Percentiles rank a stretch among this genome's conserved stretches.
Evolutionary conservation across 1,140 invertebrate genomes (phyloP).

Genomic region (Drosophila punjabiensis): DNA sequence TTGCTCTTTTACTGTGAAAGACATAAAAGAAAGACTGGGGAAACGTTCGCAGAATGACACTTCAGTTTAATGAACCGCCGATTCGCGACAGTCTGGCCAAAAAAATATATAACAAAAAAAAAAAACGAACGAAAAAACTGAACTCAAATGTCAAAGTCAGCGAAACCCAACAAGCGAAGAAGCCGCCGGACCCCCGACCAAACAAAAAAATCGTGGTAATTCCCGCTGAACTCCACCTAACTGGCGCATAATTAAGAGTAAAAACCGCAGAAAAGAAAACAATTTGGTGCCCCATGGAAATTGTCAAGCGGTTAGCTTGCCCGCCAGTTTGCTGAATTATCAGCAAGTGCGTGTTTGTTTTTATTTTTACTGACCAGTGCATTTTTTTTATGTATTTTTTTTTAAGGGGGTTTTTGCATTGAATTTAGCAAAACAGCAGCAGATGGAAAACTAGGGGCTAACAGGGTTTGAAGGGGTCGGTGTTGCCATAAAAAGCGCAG

Average conservation of each 20-base stretch:
- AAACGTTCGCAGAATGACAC: constrained; percentile 71
- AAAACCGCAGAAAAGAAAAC: constrained; percentile 56
- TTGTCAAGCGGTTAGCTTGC: constrained; percentile 17
- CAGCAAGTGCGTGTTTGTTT: constrained; percentile 28
- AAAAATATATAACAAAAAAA: constrained; percentile 17
- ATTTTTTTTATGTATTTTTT: neutral
- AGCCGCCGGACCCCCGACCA: neutral
- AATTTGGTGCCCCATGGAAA: constrained; percentile 49
- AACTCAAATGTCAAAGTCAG: constrained; percentile 52
- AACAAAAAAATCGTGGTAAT: constrained; percentile 35
- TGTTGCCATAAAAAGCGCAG: constrained; percentile 39
- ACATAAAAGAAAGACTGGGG: constrained; percentile 40
- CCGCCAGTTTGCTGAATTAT: constrained; percentile 10
- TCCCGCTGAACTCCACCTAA: constrained; percentile 50
- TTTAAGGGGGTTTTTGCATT: constrained; percentile 1
- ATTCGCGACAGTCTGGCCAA: constrained; percentile 55
- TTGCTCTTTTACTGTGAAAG: constrained; percentile 51
- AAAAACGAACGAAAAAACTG: constrained; percentile 11
- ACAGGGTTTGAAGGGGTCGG: constrained; percentile 8
- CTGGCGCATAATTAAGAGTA: constrained; percentile 60
- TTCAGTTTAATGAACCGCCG: constrained; percentile 78
- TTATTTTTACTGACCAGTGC: constrained; percentile 15
- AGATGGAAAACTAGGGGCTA: neutral
- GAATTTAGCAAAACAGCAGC: neutral
- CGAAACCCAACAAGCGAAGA: constrained; percentile 37